Percentiles rank a stretch among this genome's conserved stretches.
These are phyloP conservation scores for Galerucella nymphaeae DNA, from an alignment of 2,888 invertebrate species.

Conservation along the genomic window DNA sequence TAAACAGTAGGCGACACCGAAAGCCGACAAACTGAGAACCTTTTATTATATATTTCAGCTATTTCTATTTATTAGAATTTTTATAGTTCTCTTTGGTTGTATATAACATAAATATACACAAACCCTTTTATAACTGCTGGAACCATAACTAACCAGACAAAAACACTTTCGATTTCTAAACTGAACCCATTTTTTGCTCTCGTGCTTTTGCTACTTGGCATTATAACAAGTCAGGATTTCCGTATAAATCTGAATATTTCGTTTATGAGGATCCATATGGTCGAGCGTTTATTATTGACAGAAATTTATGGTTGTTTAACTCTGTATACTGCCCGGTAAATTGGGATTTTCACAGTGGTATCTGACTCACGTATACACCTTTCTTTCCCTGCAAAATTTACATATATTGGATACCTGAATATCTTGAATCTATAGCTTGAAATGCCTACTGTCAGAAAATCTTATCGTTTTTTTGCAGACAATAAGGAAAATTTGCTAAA, in stretches of 20 bases:
- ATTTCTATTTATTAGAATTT: constrained; percentile 50
- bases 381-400: not conserved
- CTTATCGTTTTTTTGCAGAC: too few species aligned
- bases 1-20: constrained; percentile 54
- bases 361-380: not conserved
- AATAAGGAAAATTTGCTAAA: too few species aligned
- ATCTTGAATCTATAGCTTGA: too few species aligned
- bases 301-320: constrained; percentile 18
- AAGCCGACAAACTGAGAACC: constrained; percentile 52
- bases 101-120: constrained; percentile 36
- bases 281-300: constrained; percentile 18
- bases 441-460: too few species aligned
- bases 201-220: constrained; percentile 34
- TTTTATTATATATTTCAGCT: constrained; percentile 49
- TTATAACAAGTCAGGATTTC: constrained; percentile 22
- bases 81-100: constrained; percentile 48
- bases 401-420: too few species aligned
- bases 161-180: constrained; percentile 54
- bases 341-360: not conserved
- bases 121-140: constrained; percentile 48
- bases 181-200: constrained; percentile 39
- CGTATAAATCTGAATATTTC: constrained; percentile 29
- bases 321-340: not conserved
- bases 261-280: constrained; percentile 27
- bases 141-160: constrained; percentile 48